Conservation (phyloP, 2,113 vertebrate species). For the Jaculus jaculus region DNA sequence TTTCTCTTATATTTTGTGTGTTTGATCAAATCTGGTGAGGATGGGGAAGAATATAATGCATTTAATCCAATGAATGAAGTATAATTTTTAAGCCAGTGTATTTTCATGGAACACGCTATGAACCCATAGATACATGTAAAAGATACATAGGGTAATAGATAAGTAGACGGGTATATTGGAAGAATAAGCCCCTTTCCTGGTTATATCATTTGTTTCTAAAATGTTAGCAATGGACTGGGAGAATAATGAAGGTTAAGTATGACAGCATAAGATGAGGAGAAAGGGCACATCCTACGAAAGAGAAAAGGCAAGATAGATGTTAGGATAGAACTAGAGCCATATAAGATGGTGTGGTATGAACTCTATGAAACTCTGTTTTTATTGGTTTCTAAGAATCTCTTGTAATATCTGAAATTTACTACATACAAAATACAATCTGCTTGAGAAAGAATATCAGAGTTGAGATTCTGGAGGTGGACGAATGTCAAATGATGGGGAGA, state of each 20-base stretch:
- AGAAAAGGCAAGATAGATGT: background rate
- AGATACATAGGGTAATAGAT: background rate
- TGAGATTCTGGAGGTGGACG: background rate
- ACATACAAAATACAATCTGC: background rate
- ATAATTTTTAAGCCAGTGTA: background rate
- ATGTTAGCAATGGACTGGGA: background rate
- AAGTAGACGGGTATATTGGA: background rate
- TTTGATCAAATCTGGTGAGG: background rate
- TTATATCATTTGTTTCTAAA: constrained; percentile 17
- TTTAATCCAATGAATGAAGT: background rate
- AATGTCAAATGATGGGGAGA: background rate
- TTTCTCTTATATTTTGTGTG: background rate
- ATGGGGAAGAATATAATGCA: background rate
- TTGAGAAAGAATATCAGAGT: background rate
- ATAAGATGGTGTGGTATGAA: fast-evolving
- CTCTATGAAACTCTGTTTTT: background rate
- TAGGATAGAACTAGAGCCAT: background rate
- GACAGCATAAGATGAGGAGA: background rate
- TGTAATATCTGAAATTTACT: background rate
- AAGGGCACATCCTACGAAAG: background rate
- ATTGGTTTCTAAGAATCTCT: background rate
- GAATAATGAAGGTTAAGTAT: background rate
- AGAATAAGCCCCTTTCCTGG: background rate
- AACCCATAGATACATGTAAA: background rate
- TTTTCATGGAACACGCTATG: background rate